Percentiles rank a stretch among this genome's conserved stretches.
Evolutionary conservation across 2,888 invertebrate genomes (phyloP).

Genomic region (Pterobdella sp.): DNA sequence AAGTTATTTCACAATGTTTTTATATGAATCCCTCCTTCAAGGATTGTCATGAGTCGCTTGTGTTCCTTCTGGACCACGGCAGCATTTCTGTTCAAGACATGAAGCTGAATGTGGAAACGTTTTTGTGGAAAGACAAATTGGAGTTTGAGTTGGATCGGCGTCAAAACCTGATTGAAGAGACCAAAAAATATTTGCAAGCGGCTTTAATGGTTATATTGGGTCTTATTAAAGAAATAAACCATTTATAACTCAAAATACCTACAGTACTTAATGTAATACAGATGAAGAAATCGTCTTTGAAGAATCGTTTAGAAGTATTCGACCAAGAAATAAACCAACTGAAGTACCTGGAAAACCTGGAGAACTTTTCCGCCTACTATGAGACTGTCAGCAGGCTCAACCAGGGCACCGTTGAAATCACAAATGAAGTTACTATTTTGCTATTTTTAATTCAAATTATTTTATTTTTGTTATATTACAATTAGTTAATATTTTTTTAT

Average conservation of each 20-base stretch:
- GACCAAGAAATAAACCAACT: conserved; percentile 21
- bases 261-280: not conserved
- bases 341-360: conserved; percentile 18
- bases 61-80: conserved; percentile 73
- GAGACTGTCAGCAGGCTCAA: conserved; percentile 22
- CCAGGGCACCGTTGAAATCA: conserved; percentile 18
- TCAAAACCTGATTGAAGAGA: conserved; percentile 15
- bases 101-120: conserved; percentile 77
- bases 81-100: conserved; percentile 73
- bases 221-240: not conserved
- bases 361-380: conserved; percentile 13
- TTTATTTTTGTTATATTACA: no score
- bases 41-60: conserved; percentile 7
- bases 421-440: conserved; percentile 13
- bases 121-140: conserved; percentile 63
- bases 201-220: conserved; percentile 25
- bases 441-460: no score
- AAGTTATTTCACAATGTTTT: no score
- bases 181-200: conserved; percentile 22
- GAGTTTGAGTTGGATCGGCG: conserved; percentile 3
- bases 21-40: no score
- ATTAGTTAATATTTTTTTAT: no score
- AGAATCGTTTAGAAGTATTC: conserved; percentile 5
- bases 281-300: conserved; percentile 19
- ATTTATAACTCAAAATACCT: not conserved